Conservation (phyloP, 2,888 invertebrate species). For the Tetragnatha montana region DNA sequence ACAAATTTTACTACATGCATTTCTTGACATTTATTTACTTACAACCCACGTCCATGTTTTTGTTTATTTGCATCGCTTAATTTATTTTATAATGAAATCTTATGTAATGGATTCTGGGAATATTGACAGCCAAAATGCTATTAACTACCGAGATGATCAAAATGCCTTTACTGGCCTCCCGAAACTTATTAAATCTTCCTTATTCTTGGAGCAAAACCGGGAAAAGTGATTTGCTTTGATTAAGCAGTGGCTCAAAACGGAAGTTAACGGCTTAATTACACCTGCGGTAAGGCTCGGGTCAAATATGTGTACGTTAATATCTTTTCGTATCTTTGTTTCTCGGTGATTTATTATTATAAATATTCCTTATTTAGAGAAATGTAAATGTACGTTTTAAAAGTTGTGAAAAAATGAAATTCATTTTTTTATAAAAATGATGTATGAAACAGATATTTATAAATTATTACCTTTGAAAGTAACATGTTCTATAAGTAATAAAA, state of each 20-base stretch:
- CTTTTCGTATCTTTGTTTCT: too few relatives aligned
- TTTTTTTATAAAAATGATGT: too few relatives aligned
- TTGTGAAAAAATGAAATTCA: too few relatives aligned
- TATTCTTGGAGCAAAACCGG: neutral
- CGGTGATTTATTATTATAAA: too few relatives aligned
- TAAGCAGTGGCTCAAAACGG: neutral
- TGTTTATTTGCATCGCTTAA: neutral
- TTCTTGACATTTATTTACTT: neutral
- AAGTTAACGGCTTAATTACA: neutral
- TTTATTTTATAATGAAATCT: slow-evolving; percentile 11
- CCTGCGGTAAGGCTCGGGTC: neutral
- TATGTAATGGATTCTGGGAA: slow-evolving; percentile 29
- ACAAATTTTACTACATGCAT: too few relatives aligned
- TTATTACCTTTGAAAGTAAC: too few relatives aligned
- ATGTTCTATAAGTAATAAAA: too few relatives aligned
- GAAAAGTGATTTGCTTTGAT: neutral
- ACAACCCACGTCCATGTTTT: neutral
- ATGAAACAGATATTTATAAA: too few relatives aligned
- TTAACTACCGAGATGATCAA: slow-evolving; percentile 48
- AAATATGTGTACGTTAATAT: neutral
- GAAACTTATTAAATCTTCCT: neutral
- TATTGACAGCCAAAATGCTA: slow-evolving; percentile 43
- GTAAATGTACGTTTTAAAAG: too few relatives aligned
- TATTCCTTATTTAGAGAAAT: too few relatives aligned
- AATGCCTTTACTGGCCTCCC: neutral